phyloP scores from a whole-genome alignment of 2,888 invertebrate genomes.

The Scrobipalpa costella region DNA sequence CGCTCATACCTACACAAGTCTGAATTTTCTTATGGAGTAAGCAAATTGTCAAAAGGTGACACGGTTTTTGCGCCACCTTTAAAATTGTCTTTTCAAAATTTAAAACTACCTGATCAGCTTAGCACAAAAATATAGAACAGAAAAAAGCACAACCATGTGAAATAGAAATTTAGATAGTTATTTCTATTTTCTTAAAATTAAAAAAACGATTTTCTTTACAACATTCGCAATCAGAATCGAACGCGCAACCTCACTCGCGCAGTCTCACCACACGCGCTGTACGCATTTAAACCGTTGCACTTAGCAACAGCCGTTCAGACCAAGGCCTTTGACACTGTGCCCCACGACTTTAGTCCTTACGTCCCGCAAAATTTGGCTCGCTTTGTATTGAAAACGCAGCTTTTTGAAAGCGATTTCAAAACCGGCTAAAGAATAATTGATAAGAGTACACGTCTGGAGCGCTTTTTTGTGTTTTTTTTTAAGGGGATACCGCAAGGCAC shows the following conservation, averaged over 20 bases:
- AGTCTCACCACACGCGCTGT: conserved; percentile 27
- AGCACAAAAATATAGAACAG: too few species aligned
- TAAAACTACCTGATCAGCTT: too few species aligned
- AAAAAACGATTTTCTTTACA: neutral
- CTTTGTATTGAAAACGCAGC: conserved; percentile 27
- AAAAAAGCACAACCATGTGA: too few species aligned
- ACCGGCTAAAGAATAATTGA: conserved; percentile 56
- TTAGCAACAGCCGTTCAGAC: conserved; percentile 61
- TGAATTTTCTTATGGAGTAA: too few species aligned
- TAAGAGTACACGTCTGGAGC: conserved; percentile 45
- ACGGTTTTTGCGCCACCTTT: too few species aligned
- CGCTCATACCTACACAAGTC: too few species aligned
- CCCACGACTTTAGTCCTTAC: conserved; percentile 36
- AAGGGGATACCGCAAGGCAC: conserved; percentile 42
- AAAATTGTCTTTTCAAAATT: too few species aligned
- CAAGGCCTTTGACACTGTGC: conserved; percentile 49
- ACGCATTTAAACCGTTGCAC: conserved; percentile 36
- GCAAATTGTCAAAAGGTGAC: too few species aligned
- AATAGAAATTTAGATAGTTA: neutral
- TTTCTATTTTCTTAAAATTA: neutral
- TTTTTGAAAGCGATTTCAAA: conserved; percentile 36
- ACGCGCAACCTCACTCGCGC: conserved; percentile 23
- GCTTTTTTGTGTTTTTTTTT: conserved; percentile 43
- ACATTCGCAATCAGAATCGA: conserved; percentile 10
- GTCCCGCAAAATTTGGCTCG: conserved; percentile 17